phyloP scores from a whole-genome alignment of 2,113 vertebrate genomes.

The Gallinago undulata region DNA sequence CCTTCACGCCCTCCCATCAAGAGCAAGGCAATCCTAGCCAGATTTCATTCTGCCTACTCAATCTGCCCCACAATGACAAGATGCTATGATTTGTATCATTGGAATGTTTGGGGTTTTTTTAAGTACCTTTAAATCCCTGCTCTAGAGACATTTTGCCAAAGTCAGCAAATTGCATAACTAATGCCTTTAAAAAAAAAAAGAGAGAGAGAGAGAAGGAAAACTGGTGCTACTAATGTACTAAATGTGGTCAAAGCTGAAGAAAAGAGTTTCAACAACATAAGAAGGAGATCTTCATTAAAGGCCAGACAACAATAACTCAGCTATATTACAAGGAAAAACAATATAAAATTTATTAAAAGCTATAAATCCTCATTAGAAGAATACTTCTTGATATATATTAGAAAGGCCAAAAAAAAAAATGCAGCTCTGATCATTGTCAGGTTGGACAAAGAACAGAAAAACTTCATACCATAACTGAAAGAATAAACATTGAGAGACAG shows the following conservation, averaged over 20 bases:
- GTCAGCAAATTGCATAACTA: not conserved
- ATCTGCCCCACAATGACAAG: not conserved
- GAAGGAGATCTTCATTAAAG: not conserved
- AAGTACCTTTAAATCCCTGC: not conserved
- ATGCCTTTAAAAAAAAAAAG: too few relatives aligned
- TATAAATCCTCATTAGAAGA: not conserved
- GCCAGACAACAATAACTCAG: not conserved
- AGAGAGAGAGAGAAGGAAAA: not conserved
- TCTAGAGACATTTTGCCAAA: not conserved
- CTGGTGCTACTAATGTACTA: not conserved
- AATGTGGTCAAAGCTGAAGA: not conserved
- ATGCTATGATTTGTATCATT: not conserved
- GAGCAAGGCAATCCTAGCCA: not conserved
- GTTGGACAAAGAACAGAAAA: not conserved
- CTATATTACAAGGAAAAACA: not conserved
- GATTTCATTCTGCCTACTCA: not conserved
- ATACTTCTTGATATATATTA: not conserved
- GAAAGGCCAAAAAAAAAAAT: not conserved
- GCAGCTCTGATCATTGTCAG: not conserved
- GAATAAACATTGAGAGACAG: not conserved
- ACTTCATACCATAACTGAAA: not conserved
- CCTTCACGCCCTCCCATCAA: accelerated
- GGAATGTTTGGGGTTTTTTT: not conserved
- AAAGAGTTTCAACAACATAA: not conserved
- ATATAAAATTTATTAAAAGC: not conserved